Evolutionary conservation across 2,888 invertebrate species (phyloP), one percentile per base, ranked within the genome.

Genomic region (Portevinia maculata): DNA sequence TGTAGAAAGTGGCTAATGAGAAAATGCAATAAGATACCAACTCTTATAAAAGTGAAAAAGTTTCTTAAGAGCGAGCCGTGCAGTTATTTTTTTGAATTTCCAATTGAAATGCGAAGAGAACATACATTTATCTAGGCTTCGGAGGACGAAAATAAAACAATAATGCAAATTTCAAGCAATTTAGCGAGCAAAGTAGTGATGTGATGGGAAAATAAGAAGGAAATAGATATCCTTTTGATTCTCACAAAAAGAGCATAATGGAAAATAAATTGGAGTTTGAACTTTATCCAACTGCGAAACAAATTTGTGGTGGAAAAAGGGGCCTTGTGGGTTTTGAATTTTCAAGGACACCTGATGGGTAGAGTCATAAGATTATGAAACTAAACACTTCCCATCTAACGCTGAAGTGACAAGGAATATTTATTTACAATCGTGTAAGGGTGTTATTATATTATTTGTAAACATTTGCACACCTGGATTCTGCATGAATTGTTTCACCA

Each of bases 81-180:
- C n/a, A 5, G 24, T 24, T 24, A 3, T 24, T 24, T 24, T 24
- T 24, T 24, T 30, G 57, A 70, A 48, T 70, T 70, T 50, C 59
- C 57, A 70, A 70, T 70, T 59, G 69, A 59, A 50, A 70, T 70
- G 39, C 50, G 69, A 70, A 39, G 55, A 69, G 69, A 48, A 37
- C 69, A 70, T 59, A 70, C 50, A 70, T 70, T 70, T 70, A 70
- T 70, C 48, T 41, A 59, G 69, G 69, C 69, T 59, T 48, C 44
- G 46, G 46, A 32, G 46, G 55, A 57, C 39, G 24, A 46, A 55
- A 53, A 65, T 65, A 41, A 17, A 24, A 15, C 55, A 55, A 65
- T 41, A 41, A 34, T 34, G 34, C 34, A 41, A 53, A 64, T 52
- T 46, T 2, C 24, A 24, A n/a, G n/a, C n/a, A n/a, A n/a, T n/a